Evolutionary conservation across 2,888 invertebrate genomes (phyloP), one percentile per base, ranked within the genome.

Genomic region (Tenthredo livida): DNA sequence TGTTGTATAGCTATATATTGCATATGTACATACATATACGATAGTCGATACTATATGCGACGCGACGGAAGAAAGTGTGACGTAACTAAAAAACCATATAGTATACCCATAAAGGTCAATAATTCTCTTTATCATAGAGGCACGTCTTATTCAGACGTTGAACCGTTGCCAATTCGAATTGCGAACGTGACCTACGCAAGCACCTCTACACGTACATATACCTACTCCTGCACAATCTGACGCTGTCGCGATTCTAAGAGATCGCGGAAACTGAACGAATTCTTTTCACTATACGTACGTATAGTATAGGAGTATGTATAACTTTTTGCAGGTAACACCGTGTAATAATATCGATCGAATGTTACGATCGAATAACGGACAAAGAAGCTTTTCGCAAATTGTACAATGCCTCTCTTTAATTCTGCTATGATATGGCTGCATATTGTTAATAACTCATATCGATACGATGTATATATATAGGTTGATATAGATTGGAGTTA

Each of bases 151-250:
- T 61, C 80, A 80, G 80, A 80, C 80, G 61, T 80, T 80, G 80
- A 80, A 80, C 80, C 40, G 61, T 21, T 29, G 80, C 80, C 80
- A 80, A 80, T 80, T 80, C 80, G 61, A 80, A 80, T 80, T 29
- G 37, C 80, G 80, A 80, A 80, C 80, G 80, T 80, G 80, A 80
- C 80, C 80, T 80, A 80, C 58, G 80, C 80, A 58, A 80, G 61
- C 25, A n/a, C 12, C 80, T n/a, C 21, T 37, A 6, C 2, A 10
- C 33, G n/a, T 37, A 12, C 37, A n/a, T 29, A 29, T 29, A 29
- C 2, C 29, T 29, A 29, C n/a, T 29, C 1, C 40, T 37, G 4
- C 25, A 9, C 5, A 12, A 47, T n/a, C n/a, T 77, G 33, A 1
- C 75, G 37, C 37, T 17, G 37, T 70, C 43, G n/a, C n/a, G 29